A percentile compares a stretch with the other conserved stretches of the same genome.
Evolutionary conservation across 2,797 vertebrate species (phyloP).

Genomic region (Aulostomus chinensis): DNA sequence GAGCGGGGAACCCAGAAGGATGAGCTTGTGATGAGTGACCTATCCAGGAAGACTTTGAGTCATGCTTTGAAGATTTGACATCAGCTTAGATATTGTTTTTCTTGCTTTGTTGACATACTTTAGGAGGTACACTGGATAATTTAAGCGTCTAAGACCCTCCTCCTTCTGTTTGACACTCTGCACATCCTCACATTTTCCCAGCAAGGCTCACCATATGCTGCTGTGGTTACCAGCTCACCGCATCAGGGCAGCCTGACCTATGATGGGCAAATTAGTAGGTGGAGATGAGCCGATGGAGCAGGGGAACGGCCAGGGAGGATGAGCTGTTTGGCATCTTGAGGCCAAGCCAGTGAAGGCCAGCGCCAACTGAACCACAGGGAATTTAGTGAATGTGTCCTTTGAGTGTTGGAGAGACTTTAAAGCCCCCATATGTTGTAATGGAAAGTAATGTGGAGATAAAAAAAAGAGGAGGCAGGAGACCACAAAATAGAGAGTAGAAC

Average conservation of each 20-base stretch:
- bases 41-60: slow-evolving; percentile 30
- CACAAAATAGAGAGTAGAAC: slow-evolving; percentile 2
- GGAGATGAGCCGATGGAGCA: slow-evolving; percentile 51
- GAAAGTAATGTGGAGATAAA: neutral
- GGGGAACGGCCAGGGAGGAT: slow-evolving; percentile 31
- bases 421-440: slow-evolving; percentile 40
- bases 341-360: slow-evolving; percentile 35
- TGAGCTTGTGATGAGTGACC: slow-evolving; percentile 61
- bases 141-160: too few species aligned
- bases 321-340: slow-evolving; percentile 44
- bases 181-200: slow-evolving; percentile 12
- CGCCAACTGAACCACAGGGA: slow-evolving; percentile 45
- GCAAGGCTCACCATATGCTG: slow-evolving; percentile 48
- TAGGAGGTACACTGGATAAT: too few species aligned
- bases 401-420: slow-evolving; percentile 27
- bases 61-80: slow-evolving; percentile 44
- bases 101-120: slow-evolving; percentile 27
- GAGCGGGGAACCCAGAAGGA: slow-evolving; percentile 32
- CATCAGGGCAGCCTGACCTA: slow-evolving; percentile 52
- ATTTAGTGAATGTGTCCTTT: slow-evolving; percentile 36
- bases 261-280: slow-evolving; percentile 67
- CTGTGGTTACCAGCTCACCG: slow-evolving; percentile 44
- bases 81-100: slow-evolving; percentile 29
- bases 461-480: neutral
- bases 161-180: slow-evolving; percentile 18